Conservation (phyloP, 1,140 invertebrate species). For the Hormaphis cornu region DNA sequence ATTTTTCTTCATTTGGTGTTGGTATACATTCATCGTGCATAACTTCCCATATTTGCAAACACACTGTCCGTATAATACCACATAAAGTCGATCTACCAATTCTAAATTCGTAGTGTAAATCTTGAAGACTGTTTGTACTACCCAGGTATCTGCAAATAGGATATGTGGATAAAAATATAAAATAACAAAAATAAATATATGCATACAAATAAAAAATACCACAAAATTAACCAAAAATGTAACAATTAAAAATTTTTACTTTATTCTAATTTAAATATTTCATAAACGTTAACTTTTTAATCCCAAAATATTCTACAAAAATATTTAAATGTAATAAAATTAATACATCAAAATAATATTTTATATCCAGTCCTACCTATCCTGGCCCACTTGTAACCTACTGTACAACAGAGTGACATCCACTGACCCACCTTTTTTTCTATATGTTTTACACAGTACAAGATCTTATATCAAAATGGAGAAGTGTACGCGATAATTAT, state of each 20-base stretch:
- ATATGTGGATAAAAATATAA: neutral
- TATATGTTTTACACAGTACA: conserved; percentile 1
- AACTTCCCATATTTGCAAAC: conserved; percentile 22
- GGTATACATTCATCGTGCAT: conserved; percentile 8
- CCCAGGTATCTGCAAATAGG: conserved; percentile 36
- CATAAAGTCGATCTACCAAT: conserved; percentile 36
- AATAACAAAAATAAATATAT: no score
- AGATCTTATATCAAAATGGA: conserved; percentile 8
- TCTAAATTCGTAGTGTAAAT: conserved; percentile 35
- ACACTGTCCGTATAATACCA: conserved; percentile 35
- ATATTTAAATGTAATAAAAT: no score
- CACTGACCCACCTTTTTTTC: neutral
- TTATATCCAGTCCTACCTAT: no score
- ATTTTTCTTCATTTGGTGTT: neutral
- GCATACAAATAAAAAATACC: no score
- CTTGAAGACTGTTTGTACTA: conserved; percentile 33
- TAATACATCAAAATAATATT: no score
- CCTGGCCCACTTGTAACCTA: no score
- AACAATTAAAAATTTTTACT: no score
- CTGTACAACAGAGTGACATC: no score
- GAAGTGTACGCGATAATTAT: conserved; percentile 8
- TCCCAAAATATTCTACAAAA: no score
- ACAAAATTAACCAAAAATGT: no score
- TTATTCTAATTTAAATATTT: no score
- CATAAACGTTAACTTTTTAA: no score